Base-by-base conservation (phyloP, 2,113 vertebrate genomes). In the Megaceryle maxima region DNA sequence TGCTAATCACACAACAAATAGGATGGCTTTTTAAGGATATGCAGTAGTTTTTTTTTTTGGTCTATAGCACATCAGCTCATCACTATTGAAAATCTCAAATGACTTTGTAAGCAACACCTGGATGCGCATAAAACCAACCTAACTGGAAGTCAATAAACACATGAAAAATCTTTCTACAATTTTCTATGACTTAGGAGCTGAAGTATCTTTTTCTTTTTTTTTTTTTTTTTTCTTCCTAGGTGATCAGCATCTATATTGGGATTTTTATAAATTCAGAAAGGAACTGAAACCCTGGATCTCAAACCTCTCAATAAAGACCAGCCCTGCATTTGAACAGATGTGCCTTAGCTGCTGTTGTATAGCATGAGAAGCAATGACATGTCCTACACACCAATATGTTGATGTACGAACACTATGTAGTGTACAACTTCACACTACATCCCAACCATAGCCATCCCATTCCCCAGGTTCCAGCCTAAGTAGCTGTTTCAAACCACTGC, bases 391-490 rank as follows among this genome's bases (percentile, higher is more conserved):
- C 18, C 43, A 16, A 6, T 21, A 25, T 3, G 3, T 5, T 12
- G 28, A 39, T 0, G 1, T 37, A 44, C 28, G 20, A 64, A 31
- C 68, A 33, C 19, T 33, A 13, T 0, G 0, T 59, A 31, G 35
- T 16, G 33, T 43, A 29, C 0, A 7, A 37, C 46, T 21, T 24
- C 56, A 25, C 16, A 9, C 21, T 24, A 17, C 55, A 33, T 55
- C 69, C 39, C 64, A 84, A 62, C 68, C 1, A 1, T 1, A 33
- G 16, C 35, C 57, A 51, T 22, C 14, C 66, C 53, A 53, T 46
- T 73, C 48, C 48, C 15, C 22, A 55, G 24, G 48, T 55, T 88
- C 16, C 43, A 59, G 37, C 56, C 75, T 39, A 72, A 16, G 66
- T 16, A 51, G 10, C 25, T 50, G 17, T 57, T 74, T 63, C 62